phyloP scores from a whole-genome alignment of 2,888 invertebrate genomes.

The Spicauda simplicius region DNA sequence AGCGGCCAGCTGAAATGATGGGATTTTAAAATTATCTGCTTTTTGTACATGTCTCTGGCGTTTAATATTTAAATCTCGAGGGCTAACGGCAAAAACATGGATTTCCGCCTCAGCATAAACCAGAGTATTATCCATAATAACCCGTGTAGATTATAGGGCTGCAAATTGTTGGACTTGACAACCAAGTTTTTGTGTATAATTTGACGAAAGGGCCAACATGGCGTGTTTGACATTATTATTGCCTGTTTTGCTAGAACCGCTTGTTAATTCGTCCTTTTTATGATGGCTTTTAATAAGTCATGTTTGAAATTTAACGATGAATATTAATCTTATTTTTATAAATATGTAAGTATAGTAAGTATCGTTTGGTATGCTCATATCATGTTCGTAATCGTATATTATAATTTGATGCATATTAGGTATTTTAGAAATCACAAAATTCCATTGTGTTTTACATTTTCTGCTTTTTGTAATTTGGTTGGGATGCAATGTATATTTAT shows the following conservation, averaged over 20 bases:
- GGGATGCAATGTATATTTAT: no score
- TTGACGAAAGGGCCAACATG: constrained; percentile 19
- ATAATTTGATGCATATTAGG: no score
- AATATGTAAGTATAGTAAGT: no score
- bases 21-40: constrained; percentile 25
- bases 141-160: constrained; percentile 23
- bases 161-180: constrained; percentile 25
- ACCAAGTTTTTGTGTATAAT: constrained; percentile 26
- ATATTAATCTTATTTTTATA: no score
- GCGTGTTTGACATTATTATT: not conserved
- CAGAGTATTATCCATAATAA: constrained; percentile 30
- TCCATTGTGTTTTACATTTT: no score
- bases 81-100: constrained; percentile 23
- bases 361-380: no score
- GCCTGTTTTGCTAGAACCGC: not conserved
- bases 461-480: no score
- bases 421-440: no score
- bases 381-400: no score
- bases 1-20: constrained; percentile 18
- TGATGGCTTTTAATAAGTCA: not conserved
- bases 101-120: constrained; percentile 26
- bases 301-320: not conserved
- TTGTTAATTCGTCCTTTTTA: not conserved
- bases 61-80: constrained; percentile 25
- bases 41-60: constrained; percentile 28